Evolutionary conservation across 2,888 invertebrate species (phyloP), one percentile per base, ranked within the genome.

Genomic region (Liodrosophila aerea): DNA sequence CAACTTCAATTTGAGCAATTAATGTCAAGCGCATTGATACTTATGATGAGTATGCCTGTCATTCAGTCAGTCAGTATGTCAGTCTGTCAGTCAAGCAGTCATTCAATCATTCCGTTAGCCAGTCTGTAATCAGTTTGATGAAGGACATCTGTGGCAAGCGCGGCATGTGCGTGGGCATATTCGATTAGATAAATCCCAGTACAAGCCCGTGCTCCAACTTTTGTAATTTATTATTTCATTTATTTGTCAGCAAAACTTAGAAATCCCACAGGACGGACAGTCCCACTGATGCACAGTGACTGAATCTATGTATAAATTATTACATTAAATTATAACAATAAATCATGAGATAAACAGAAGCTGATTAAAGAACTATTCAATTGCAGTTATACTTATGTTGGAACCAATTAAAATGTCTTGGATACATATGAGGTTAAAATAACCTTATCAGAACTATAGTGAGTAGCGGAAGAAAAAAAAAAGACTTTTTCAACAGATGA

Each of bases 221-320:
- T 69, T 43, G 62, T 51, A 85, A 81, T 81, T 72, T 85, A 85
- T 81, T 86, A 85, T 86, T 67, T 65, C 50, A 78, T 78, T 74
- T 82, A 82, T 81, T 85, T 86, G 85, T 75, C 83, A 85, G 69
- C 64, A 36, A 29, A 74, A 74, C 78, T 74, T 68, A 69, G 66
- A 63, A 81, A 63, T 70, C 67, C 85, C 59, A 45, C 34, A 44
- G 43, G 15, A n/a, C 40, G 12, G 15, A 30, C 40, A 30, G 34
- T 40, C 31, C 34, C 27, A 33, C 47, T 54, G 54, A 59, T 57
- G 56, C 56, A 65, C 50, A 77, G 74, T 61, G 82, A 53, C 52
- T 11, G 27, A 33, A 27, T 22, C 7, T 16, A 22, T 29, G 61
- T 58, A 68, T 82, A 82, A 81, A 76, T 86, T 65, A 85, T 84